Conservation (phyloP, 2,113 vertebrate species). For the Cheilinus undulatus region DNA sequence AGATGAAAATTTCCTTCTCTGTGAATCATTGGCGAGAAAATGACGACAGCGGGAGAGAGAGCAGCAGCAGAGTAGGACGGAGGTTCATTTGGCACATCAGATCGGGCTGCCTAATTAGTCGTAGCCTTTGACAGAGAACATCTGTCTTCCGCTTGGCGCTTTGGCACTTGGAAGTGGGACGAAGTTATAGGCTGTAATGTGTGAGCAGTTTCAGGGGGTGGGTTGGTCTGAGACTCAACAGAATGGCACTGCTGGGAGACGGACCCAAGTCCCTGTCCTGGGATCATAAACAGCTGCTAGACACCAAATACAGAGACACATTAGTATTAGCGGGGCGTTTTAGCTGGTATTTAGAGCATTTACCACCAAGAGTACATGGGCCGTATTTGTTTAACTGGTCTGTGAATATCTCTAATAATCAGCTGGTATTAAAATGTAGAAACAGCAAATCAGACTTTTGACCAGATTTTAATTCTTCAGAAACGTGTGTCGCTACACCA, state of each 20-base stretch:
- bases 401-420: too few relatives aligned
- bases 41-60: neutral
- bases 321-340: slow-evolving; percentile 12
- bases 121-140: slow-evolving; percentile 35
- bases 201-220: slow-evolving; percentile 19
- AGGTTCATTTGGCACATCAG: slow-evolving; percentile 18
- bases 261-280: neutral
- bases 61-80: neutral
- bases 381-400: too few relatives aligned
- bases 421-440: too few relatives aligned
- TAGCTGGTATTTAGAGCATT: neutral
- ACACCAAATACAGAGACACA: neutral
- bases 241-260: slow-evolving; percentile 17
- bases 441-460: too few relatives aligned
- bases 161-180: slow-evolving; percentile 37
- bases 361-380: too few relatives aligned
- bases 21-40: slow-evolving; percentile 24
- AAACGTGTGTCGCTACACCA: too few relatives aligned
- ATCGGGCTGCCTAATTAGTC: slow-evolving; percentile 35
- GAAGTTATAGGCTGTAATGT: neutral
- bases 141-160: slow-evolving; percentile 29
- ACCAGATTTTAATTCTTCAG: too few relatives aligned
- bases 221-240: slow-evolving; percentile 26
- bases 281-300: slow-evolving; percentile 16
- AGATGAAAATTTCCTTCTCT: slow-evolving; percentile 36